Conservation (phyloP, 1,140 invertebrate genomes). For the Halotydeus destructor region DNA sequence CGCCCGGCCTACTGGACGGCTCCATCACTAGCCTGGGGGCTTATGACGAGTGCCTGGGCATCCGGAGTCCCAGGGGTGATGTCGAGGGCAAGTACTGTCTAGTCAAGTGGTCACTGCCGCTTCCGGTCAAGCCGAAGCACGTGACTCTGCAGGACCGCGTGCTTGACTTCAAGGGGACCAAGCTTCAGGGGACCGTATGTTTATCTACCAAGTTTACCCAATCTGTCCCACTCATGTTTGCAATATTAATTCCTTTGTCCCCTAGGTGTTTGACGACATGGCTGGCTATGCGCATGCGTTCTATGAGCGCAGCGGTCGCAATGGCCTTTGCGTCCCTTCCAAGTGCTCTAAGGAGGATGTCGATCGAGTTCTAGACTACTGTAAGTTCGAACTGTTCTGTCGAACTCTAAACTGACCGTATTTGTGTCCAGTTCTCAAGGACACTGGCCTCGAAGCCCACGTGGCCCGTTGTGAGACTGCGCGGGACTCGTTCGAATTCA, state of each 20-base stretch:
- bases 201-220: neutral
- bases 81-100: constrained; percentile 9
- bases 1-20: constrained; percentile 13
- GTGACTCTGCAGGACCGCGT: constrained; percentile 1
- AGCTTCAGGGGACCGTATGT: constrained; percentile 5
- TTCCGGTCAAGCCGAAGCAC: constrained; percentile 5
- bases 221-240: neutral
- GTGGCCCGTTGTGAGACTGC: neutral
- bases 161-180: constrained; percentile 9
- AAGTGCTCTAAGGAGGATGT: constrained; percentile 6
- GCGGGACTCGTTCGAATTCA: neutral
- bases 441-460: neutral
- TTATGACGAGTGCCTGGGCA: constrained; percentile 16
- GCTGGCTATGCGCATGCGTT: constrained; percentile 2
- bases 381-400: constrained; percentile 1
- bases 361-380: constrained; percentile 6
- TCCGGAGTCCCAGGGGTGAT: neutral
- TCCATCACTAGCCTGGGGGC: constrained; percentile 15
- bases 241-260: neutral
- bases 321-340: constrained; percentile 11
- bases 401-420: neutral
- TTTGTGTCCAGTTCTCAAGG: neutral
- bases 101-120: neutral
- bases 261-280: constrained; percentile 10
- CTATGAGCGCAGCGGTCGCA: constrained; percentile 5